phyloP scores from a whole-genome alignment of 2,113 vertebrate genomes.

The Carlito syrichta region DNA sequence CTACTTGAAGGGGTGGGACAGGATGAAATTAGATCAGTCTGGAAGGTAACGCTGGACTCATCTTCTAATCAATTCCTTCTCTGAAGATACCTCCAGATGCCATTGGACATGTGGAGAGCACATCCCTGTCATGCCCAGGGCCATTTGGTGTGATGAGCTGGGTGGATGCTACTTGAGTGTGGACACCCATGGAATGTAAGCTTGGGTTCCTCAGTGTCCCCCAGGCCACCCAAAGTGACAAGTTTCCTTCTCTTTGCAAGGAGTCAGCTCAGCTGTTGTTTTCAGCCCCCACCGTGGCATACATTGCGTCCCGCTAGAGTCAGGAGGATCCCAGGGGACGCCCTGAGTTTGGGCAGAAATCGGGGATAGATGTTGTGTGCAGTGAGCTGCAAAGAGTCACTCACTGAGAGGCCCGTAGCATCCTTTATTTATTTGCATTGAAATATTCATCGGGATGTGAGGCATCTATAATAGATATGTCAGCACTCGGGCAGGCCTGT shows the following conservation, averaged over 20 bases:
- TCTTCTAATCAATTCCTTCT: background rate
- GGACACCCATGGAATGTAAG: background rate
- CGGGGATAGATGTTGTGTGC: conserved; percentile 87
- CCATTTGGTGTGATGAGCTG: background rate
- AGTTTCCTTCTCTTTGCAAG: conserved; percentile 77
- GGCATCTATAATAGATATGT: conserved; percentile 95
- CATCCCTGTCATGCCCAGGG: background rate
- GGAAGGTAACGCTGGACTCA: background rate
- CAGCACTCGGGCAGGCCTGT: conserved; percentile 87
- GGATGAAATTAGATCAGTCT: background rate
- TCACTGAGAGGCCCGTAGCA: conserved; percentile 91
- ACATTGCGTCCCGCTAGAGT: conserved; percentile 80
- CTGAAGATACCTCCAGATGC: background rate
- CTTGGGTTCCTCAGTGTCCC: background rate
- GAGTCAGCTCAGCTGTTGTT: conserved; percentile 88
- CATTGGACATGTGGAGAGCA: background rate
- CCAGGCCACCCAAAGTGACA: conserved; percentile 76
- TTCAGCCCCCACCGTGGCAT: conserved; percentile 85
- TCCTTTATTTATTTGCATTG: conserved; percentile 99
- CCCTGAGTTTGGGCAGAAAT: conserved; percentile 82
- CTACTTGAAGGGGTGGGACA: background rate
- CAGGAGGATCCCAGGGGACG: conserved; percentile 74
- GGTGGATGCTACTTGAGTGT: background rate
- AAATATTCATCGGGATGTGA: conserved; percentile 98
- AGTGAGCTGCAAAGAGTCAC: conserved; percentile 92